phyloP scores from a whole-genome alignment of 2,113 vertebrate species.

The Tachysurus fulvidraco region DNA sequence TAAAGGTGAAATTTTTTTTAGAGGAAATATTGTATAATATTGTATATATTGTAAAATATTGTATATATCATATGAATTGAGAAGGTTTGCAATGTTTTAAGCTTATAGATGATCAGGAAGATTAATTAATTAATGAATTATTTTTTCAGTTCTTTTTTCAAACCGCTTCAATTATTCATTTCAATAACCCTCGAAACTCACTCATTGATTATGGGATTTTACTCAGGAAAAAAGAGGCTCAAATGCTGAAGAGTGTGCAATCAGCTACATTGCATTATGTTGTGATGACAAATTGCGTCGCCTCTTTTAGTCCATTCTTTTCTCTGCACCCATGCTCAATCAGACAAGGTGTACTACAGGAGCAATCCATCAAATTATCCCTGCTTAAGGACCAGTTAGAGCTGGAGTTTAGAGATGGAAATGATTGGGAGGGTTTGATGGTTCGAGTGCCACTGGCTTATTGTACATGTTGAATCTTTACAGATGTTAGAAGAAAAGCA shows the following conservation, averaged over 20 bases:
- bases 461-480: conserved; percentile 34
- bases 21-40: neutral
- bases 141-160: neutral
- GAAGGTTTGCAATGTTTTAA: neutral
- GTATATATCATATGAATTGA: neutral
- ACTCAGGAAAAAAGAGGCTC: conserved; percentile 33
- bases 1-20: neutral
- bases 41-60: neutral
- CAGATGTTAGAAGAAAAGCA: conserved; percentile 30
- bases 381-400: conserved; percentile 65
- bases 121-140: too few relatives aligned
- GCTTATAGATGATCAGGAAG: neutral
- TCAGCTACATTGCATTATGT: conserved; percentile 37
- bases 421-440: conserved; percentile 42
- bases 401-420: conserved; percentile 33
- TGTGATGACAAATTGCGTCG: conserved; percentile 36
- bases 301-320: conserved; percentile 32
- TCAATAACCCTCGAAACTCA: neutral
- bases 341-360: conserved; percentile 63
- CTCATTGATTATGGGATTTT: conserved; percentile 43
- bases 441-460: conserved; percentile 5
- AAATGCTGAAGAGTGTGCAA: conserved; percentile 40
- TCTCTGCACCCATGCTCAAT: conserved; percentile 54
- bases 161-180: conserved; percentile 30
- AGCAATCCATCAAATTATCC: conserved; percentile 65